Conservation (phyloP, 1,140 invertebrate genomes). For the Ostrea edulis region DNA sequence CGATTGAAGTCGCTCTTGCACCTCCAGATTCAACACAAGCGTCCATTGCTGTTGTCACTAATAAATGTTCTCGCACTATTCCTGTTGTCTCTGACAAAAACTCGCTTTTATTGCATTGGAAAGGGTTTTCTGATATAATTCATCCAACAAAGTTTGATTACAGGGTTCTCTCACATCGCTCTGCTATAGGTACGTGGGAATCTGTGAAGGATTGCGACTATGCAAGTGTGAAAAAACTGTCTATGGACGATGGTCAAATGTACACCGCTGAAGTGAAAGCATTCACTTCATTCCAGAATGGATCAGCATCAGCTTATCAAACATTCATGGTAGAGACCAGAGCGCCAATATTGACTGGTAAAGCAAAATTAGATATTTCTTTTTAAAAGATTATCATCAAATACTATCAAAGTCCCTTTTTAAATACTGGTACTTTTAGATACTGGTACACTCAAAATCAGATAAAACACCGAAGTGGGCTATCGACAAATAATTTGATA, state of each 20-base stretch:
- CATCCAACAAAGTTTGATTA: neutral
- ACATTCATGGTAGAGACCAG: neutral
- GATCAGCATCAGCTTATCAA: neutral
- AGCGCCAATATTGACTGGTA: neutral
- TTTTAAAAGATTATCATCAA: too few species aligned
- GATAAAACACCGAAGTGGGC: too few species aligned
- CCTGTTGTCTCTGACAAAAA: constrained; percentile 14
- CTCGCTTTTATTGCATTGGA: neutral
- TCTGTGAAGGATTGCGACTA: neutral
- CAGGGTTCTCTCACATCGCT: neutral
- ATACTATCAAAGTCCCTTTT: too few species aligned
- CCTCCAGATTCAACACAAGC: neutral
- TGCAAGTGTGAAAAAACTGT: neutral
- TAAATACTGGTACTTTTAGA: too few species aligned
- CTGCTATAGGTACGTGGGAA: neutral
- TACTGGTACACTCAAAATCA: too few species aligned
- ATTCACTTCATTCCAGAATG: neutral
- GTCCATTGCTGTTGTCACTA: neutral
- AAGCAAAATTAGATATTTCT: neutral
- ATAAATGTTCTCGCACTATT: neutral
- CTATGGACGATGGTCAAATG: neutral
- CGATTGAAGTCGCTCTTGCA: neutral
- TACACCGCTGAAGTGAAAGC: constrained; percentile 13
- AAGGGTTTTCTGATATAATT: neutral
- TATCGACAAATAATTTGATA: too few species aligned